Base-by-base conservation (phyloP, 1,140 invertebrate species). In the Orchesella cincta region DNA sequence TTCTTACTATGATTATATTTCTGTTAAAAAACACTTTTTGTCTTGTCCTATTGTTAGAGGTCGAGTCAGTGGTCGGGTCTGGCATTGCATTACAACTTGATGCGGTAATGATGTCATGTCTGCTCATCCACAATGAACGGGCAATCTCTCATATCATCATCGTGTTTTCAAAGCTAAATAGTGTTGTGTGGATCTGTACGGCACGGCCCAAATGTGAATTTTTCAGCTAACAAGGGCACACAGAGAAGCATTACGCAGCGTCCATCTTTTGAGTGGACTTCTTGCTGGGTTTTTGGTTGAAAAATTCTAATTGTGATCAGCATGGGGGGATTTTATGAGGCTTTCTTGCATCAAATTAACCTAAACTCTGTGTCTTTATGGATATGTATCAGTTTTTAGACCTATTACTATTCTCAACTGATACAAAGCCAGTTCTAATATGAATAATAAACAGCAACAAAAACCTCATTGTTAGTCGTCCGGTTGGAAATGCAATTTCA, bases 251-350 rank as follows among this genome's bases (percentile, higher is more conserved):
- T n/a, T n/a, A n/a, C n/a, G n/a, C n/a, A n/a, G n/a, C n/a, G n/a
- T n/a, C n/a, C n/a, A n/a, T n/a, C n/a, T 23, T 57, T 57, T n/a
- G 23, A 67, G 3, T 12, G 33, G 62, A 33, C 31, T 67, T 31
- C 62, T 67, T 31, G 62, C 62, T 67, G 62, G 5, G 62, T 67
- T 31, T n/a, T 33, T n/a, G 8, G 28, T 67, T 67, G 62, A 67
- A 67, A 8, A 67, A 20, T 67, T 79, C 78, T 79, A 79, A 79
- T 79, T 79, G 78, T 70, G 71, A 80, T 75, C 79, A 77, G 76
- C 79, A 80, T 77, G 79, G 73, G 79, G 79, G 46, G 52, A 78
- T 77, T 80, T 80, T 80, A 80, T 80, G 75, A 57, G 73, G 54
- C 73, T 52, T 67, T 33, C 26, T 67, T 67, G 62, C 62, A 80